A percentile compares a stretch with the other conserved stretches of the same genome.
phyloP scores from a whole-genome alignment of 1,140 invertebrate genomes.

The Hypothenemus hampei region DNA sequence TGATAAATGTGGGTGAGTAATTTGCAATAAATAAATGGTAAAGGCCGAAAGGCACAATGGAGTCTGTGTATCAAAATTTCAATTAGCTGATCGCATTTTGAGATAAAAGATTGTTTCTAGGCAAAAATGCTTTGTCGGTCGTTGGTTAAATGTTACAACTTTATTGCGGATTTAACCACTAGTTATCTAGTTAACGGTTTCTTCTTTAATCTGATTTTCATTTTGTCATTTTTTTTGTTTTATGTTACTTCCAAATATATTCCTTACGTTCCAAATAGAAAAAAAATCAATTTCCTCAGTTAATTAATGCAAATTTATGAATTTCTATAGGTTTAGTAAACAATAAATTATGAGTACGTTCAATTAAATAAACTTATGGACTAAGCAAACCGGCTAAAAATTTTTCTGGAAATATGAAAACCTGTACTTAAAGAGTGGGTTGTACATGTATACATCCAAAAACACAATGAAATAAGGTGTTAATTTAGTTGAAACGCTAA shows the following conservation, averaged over 20 bases:
- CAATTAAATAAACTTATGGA: too few relatives aligned
- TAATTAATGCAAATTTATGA: too few relatives aligned
- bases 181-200: conserved; percentile 9
- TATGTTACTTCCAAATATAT: too few relatives aligned
- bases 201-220: too few relatives aligned
- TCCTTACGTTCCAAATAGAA: too few relatives aligned
- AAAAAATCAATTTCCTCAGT: too few relatives aligned
- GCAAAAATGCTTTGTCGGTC: conserved; percentile 13
- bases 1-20: too few relatives aligned
- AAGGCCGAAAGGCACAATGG: conserved; percentile 2
- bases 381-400: too few relatives aligned
- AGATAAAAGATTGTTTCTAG: conserved; percentile 15
- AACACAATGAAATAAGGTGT: conserved; percentile 21
- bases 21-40: neutral
- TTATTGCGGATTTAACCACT: conserved; percentile 6
- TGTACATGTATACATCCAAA: conserved; percentile 11
- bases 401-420: too few relatives aligned
- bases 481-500: conserved; percentile 2
- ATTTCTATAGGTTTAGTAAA: too few relatives aligned
- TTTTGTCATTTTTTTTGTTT: too few relatives aligned
- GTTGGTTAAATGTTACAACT: conserved; percentile 18
- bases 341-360: too few relatives aligned
- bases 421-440: conserved; percentile 5
- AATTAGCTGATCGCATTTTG: conserved; percentile 9
- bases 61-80: conserved; percentile 7